Percentiles rank a stretch among this genome's conserved stretches.
phyloP scores from a whole-genome alignment of 2,888 invertebrate genomes.

The Watsonalla cultraria region DNA sequence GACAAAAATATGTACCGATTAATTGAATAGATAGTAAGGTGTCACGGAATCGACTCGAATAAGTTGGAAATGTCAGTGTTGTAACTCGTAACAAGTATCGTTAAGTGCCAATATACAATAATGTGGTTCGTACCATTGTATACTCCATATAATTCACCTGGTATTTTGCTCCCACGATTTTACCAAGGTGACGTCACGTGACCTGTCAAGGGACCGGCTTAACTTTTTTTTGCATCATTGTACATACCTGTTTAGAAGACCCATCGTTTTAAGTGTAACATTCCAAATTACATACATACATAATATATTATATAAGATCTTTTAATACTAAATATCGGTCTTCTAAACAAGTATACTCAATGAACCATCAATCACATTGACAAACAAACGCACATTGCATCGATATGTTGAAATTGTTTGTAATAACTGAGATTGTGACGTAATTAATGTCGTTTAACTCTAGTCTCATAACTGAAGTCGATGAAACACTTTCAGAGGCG shows the following conservation, averaged over 20 bases:
- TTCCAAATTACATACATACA: too few species aligned
- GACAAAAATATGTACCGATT: neutral
- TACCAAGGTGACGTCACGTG: too few species aligned
- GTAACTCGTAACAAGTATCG: neutral
- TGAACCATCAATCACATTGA: neutral
- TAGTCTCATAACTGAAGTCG: conserved; percentile 32
- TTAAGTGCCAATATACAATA: neutral
- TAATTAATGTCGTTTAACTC: conserved; percentile 17
- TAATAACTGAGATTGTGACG: conserved; percentile 27
- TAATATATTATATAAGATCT: too few species aligned
- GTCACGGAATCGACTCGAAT: neutral
- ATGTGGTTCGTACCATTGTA: neutral
- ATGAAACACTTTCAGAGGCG: conserved; percentile 8
- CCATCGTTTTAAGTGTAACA: too few species aligned
- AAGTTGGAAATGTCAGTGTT: neutral
- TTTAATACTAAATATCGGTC: too few species aligned
- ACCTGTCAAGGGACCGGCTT: too few species aligned
- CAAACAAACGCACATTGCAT: conserved; percentile 8
- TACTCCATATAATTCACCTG: too few species aligned
- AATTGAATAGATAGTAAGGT: neutral
- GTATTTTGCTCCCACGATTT: too few species aligned
- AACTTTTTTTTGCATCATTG: too few species aligned
- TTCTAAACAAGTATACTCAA: too few species aligned
- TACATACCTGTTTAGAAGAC: too few species aligned
- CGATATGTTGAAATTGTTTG: conserved; percentile 14